phyloP scores from a whole-genome alignment of 1,140 invertebrate genomes.

The Chironomus tepperi region DNA sequence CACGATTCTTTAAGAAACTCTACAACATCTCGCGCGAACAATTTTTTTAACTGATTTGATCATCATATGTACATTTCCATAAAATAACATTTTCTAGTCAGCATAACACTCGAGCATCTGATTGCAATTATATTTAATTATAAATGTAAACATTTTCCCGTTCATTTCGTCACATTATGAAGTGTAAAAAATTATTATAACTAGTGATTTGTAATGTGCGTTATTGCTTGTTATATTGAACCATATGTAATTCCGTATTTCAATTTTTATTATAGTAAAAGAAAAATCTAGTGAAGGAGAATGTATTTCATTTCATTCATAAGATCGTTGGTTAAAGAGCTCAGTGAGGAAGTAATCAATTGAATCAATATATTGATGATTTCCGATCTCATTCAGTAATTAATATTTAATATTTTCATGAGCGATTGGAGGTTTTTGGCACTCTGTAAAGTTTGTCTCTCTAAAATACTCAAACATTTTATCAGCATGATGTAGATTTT shows the following conservation, averaged over 20 bases:
- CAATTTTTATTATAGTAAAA: neutral
- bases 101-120: conserved; percentile 1
- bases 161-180: neutral
- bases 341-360: neutral
- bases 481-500: neutral
- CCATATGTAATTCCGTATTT: neutral
- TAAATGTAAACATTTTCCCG: neutral
- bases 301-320: too few species aligned
- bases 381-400: conserved; percentile 6
- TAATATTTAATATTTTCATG: neutral
- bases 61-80: too few species aligned
- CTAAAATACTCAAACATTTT: neutral
- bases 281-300: neutral
- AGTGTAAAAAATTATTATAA: conserved; percentile 17
- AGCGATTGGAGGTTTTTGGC: too few species aligned
- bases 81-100: too few species aligned
- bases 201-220: neutral
- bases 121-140: conserved; percentile 21
- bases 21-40: too few species aligned
- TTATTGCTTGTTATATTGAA: neutral
- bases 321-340: too few species aligned
- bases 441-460: too few species aligned
- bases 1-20: too few species aligned
- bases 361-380: conserved; percentile 2
- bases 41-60: too few species aligned